Evolutionary conservation across 2,113 vertebrate species (phyloP), one percentile per base, ranked within the genome.

Genomic region (human (Homo sapiens)): DNA sequence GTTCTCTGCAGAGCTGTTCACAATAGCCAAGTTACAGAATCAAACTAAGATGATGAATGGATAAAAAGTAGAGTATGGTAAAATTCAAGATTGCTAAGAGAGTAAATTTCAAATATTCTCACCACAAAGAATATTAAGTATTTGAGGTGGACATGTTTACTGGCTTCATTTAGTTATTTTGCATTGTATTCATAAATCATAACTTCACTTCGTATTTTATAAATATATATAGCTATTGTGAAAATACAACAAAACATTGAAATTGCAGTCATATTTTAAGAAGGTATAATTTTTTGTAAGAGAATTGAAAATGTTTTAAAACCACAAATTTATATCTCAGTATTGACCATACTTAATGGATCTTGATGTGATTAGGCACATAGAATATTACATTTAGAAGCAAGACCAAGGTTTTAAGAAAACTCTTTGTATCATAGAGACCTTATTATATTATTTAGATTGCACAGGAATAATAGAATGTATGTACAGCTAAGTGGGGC

Each of bases 381-480:
- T 81, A 85, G 27, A 61, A 52, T 68, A 92, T 86, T 82, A 64
- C 38, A 90, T 90, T 95, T 35, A 48, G 35, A 97, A 75, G 64
- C n/a, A 97, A 82, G 23, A 80, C 40, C 76, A 14, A 61, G 13
- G 7, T 45, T 95, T 90, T 87, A 90, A 59, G 48, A 83, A 95
- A 84, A 92, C 32, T 5, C 5, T 73, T 87, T 45, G 10, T 82
- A 43, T 95, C 64, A 83, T 32, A 75, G 55, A 92, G 23, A 18
- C 38, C 72, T 83, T 87, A n/a, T 97, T 90, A 25, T 87, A n/a
- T 97, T 90, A 25, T 96, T 35, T 76, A 92, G 89, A 64, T 57
- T 78, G 27, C 35, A 73, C 45, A 79, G 32, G 84, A 90, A 82
- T 80, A 93, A 59, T 72, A 89, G 38, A 75, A 87, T 48, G 25